Percentiles rank a stretch among this genome's conserved stretches.
phyloP scores from a whole-genome alignment of 2,797 vertebrate genomes.

The Decapterus maruadsi region DNA sequence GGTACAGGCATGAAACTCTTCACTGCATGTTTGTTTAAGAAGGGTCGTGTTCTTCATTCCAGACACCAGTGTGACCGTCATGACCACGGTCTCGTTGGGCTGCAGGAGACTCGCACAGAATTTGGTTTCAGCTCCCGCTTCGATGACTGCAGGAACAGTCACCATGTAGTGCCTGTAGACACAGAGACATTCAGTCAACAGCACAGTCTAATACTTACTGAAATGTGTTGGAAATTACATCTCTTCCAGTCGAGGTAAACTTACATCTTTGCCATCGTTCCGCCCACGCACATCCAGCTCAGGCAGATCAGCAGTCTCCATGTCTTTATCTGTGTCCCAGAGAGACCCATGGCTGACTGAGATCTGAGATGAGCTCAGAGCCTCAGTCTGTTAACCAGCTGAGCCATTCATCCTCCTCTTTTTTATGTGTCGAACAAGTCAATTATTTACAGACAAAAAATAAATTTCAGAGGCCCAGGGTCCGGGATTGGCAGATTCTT shows the following conservation, averaged over 20 bases:
- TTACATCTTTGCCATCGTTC: slow-evolving; percentile 41
- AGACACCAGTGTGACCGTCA: slow-evolving; percentile 71
- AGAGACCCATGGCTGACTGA: slow-evolving; percentile 42
- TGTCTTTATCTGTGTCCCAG: slow-evolving; percentile 22
- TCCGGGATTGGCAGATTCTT: no score
- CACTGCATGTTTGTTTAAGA: slow-evolving; percentile 39
- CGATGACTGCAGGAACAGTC: slow-evolving; percentile 2
- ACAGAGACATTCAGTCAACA: background rate
- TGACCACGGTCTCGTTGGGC: slow-evolving; percentile 70
- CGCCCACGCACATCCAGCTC: slow-evolving; percentile 26
- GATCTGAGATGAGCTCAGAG: no score
- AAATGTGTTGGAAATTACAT: no score
- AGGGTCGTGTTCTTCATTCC: slow-evolving; percentile 46
- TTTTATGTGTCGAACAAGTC: no score
- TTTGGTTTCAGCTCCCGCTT: no score
- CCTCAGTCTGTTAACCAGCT: no score
- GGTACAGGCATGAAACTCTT: slow-evolving; percentile 70
- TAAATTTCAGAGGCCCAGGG: no score
- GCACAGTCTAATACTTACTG: no score
- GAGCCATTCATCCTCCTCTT: no score
- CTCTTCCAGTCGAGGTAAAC: slow-evolving; percentile 23
- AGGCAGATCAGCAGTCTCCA: slow-evolving; percentile 42
- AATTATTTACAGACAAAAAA: no score
- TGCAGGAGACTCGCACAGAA: slow-evolving; percentile 58
- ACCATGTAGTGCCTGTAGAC: slow-evolving; percentile 78